These are phyloP conservation scores for Rhingia campestris DNA, from an alignment of 2,888 invertebrate species.

Conservation along the genomic window DNA sequence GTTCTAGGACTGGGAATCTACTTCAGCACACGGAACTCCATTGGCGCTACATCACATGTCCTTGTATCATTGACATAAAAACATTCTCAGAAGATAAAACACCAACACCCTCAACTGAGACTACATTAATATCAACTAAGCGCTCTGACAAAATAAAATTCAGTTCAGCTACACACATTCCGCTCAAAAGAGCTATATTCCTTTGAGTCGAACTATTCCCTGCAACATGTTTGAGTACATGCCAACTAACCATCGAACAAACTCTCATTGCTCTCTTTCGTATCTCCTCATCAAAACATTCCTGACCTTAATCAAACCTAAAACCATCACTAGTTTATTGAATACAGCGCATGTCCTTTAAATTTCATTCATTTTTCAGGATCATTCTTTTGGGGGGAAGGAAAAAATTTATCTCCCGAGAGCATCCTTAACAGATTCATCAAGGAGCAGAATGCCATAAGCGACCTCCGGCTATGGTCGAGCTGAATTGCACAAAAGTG, in stretches of 20 bases:
- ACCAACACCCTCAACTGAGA: too few relatives aligned
- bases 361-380: conserved; percentile 72
- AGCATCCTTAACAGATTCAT: conserved; percentile 71
- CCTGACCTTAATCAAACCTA: conserved; percentile 69
- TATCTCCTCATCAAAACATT: conserved; percentile 50
- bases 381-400: conserved; percentile 22
- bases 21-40: too few relatives aligned
- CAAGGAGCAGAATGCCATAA: conserved; percentile 66
- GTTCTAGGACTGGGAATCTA: too few relatives aligned
- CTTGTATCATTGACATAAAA: too few relatives aligned
- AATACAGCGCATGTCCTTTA: conserved; percentile 55
- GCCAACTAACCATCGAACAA: neutral
- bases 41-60: too few relatives aligned
- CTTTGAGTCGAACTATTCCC: neutral
- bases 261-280: conserved; percentile 22
- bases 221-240: conserved; percentile 17
- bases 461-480: conserved; percentile 70
- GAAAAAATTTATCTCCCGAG: conserved; percentile 44
- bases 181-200: neutral
- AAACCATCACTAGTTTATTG: neutral
- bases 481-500: conserved; percentile 62
- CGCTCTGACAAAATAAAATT: too few relatives aligned
- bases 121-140: too few relatives aligned
- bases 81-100: too few relatives aligned
- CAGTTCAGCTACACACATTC: neutral